Evolutionary conservation across 2,888 invertebrate species (phyloP).

Genomic region (Dorcus parallelipipedus): DNA sequence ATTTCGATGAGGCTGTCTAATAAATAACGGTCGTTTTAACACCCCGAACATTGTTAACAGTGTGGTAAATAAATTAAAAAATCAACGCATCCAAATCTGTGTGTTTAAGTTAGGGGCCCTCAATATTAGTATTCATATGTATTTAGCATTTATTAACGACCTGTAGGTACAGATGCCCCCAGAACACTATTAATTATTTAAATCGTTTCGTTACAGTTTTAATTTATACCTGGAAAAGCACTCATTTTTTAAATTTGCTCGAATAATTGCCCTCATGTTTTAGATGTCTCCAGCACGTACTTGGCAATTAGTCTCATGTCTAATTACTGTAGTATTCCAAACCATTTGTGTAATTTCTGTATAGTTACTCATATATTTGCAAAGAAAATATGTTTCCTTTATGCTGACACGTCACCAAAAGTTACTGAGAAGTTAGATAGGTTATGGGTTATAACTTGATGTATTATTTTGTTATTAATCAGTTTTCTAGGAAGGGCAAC

Average conservation of each 20-base stretch:
- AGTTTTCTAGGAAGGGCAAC: no score
- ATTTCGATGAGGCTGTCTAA: conserved; percentile 23
- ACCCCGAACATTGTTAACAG: conserved; percentile 32
- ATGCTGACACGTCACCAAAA: no score
- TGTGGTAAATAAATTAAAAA: conserved; percentile 31
- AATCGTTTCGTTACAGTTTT: conserved; percentile 11
- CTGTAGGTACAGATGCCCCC: conserved; percentile 9
- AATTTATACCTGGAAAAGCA: not conserved
- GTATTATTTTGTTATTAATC: no score
- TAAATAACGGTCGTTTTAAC: conserved; percentile 35
- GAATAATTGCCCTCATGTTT: not conserved
- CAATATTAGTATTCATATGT: conserved; percentile 33
- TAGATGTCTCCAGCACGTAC: not conserved
- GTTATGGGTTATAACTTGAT: no score
- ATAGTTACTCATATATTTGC: not conserved
- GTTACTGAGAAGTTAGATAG: no score
- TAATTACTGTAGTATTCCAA: not conserved
- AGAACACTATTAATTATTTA: conserved; percentile 18
- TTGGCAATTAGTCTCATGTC: not conserved
- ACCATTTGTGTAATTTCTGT: not conserved
- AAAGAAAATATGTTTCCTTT: not conserved
- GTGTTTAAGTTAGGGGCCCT: conserved; percentile 8
- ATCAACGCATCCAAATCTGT: conserved; percentile 18
- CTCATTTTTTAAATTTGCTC: not conserved
- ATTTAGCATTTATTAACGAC: conserved; percentile 31